These are phyloP conservation scores for Heliconius sara DNA, from an alignment of 2,888 invertebrate genomes.

Conservation along the genomic window DNA sequence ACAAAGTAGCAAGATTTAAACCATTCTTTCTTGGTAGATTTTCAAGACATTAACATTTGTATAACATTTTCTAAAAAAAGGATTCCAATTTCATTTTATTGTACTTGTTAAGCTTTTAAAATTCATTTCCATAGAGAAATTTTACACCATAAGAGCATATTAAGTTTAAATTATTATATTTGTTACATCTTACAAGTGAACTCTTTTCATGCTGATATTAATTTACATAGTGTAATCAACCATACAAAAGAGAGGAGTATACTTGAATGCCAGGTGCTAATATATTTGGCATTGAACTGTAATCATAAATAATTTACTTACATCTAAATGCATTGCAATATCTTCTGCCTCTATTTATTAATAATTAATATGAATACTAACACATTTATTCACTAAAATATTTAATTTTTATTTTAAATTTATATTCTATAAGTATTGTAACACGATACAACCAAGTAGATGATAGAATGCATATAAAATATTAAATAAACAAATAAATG, in stretches of 20 bases:
- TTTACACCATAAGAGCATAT: neutral
- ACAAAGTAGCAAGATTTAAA: no score
- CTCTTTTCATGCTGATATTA: neutral
- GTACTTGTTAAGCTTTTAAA: no score
- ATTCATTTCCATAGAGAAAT: no score
- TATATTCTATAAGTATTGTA: neutral
- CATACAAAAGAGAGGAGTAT: neutral
- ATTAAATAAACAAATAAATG: neutral
- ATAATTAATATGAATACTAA: neutral
- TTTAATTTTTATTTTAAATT: neutral
- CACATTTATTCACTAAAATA: neutral
- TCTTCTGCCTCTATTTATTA: neutral
- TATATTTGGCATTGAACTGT: slow-evolving; percentile 52
- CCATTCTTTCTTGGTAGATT: no score
- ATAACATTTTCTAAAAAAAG: no score
- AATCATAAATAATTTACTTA: slow-evolving; percentile 41
- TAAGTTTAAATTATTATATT: neutral
- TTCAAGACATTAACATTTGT: no score
- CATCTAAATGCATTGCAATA: slow-evolving; percentile 2
- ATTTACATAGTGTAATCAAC: slow-evolving; percentile 3
- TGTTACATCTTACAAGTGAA: neutral
- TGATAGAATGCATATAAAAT: neutral
- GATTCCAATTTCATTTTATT: no score
- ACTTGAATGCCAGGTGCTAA: slow-evolving; percentile 48
- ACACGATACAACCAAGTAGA: neutral